These are phyloP conservation scores for Entosphenus tridentatus DNA, from an alignment of 2,113 vertebrate genomes.

Conservation along the genomic window DNA sequence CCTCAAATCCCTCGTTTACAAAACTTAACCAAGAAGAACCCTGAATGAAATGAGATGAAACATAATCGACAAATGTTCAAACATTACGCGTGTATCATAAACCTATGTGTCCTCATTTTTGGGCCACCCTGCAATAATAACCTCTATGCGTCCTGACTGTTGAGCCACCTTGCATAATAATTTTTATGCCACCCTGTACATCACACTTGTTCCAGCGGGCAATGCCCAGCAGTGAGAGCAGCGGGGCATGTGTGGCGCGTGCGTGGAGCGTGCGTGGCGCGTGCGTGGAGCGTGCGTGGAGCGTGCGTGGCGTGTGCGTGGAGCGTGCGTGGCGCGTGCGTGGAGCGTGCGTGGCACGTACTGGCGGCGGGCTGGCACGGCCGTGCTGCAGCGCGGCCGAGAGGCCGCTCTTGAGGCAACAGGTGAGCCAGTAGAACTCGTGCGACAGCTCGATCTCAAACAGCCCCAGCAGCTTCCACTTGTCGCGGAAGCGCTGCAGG, in stretches of 20 bases:
- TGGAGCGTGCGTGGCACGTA: slow-evolving; percentile 16
- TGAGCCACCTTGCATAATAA: no score
- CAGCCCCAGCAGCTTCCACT: slow-evolving; percentile 44
- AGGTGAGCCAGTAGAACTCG: slow-evolving; percentile 34
- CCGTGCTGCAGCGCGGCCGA: slow-evolving; percentile 30
- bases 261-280: neutral
- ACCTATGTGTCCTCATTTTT: no score
- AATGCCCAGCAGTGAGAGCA: neutral
- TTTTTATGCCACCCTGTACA: no score
- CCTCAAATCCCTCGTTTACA: no score
- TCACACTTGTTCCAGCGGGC: neutral
- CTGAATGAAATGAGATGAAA: no score
- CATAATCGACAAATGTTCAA: no score
- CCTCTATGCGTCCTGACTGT: no score
- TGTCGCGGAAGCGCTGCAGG: slow-evolving; percentile 31
- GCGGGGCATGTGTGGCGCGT: neutral
- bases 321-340: neutral
- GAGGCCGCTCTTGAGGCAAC: slow-evolving; percentile 53
- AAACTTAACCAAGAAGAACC: no score
- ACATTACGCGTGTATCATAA: no score
- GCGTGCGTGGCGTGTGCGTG: no score
- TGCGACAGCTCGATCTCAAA: slow-evolving; percentile 50
- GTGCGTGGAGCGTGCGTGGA: neutral
- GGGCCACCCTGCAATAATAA: no score
- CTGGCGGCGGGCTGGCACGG: slow-evolving; percentile 20